phyloP scores from a whole-genome alignment of 64 coral and sea anemone species.

The Anthopleura sola region DNA sequence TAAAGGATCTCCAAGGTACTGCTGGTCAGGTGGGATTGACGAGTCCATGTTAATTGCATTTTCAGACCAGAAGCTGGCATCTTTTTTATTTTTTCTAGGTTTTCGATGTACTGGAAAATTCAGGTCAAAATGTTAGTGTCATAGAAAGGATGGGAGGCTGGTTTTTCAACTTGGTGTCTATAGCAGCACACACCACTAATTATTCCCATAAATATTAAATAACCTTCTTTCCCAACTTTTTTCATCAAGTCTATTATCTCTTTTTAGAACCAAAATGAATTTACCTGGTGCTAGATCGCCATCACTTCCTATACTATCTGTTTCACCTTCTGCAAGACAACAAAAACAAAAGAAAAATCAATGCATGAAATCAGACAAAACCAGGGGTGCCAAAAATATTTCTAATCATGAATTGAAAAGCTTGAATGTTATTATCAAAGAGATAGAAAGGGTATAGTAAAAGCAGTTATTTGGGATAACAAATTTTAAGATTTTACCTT shows the following conservation, averaged over 20 bases:
- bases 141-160: not conserved
- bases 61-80: slow-evolving; percentile 7
- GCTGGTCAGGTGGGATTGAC: slow-evolving; percentile 12
- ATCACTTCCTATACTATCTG: slow-evolving; percentile 43
- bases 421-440: too few species aligned
- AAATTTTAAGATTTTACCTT: not conserved
- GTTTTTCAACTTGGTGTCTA: too few species aligned
- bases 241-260: too few species aligned
- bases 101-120: not conserved
- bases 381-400: too few species aligned
- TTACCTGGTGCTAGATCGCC: slow-evolving; percentile 21
- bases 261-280: not conserved
- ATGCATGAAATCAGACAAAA: not conserved
- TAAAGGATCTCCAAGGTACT: slow-evolving; percentile 29
- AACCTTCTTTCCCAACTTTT: too few species aligned
- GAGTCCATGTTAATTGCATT: slow-evolving; percentile 36
- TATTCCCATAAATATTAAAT: too few species aligned
- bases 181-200: too few species aligned
- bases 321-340: slow-evolving; percentile 27
- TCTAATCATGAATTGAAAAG: too few species aligned
- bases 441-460: too few species aligned
- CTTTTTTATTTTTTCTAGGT: slow-evolving; percentile 24
- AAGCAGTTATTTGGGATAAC: not conserved
- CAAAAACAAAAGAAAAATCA: not conserved
- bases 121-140: not conserved